Base-by-base conservation (phyloP, 2,888 invertebrate species). In the Oscheius myriophilus region DNA sequence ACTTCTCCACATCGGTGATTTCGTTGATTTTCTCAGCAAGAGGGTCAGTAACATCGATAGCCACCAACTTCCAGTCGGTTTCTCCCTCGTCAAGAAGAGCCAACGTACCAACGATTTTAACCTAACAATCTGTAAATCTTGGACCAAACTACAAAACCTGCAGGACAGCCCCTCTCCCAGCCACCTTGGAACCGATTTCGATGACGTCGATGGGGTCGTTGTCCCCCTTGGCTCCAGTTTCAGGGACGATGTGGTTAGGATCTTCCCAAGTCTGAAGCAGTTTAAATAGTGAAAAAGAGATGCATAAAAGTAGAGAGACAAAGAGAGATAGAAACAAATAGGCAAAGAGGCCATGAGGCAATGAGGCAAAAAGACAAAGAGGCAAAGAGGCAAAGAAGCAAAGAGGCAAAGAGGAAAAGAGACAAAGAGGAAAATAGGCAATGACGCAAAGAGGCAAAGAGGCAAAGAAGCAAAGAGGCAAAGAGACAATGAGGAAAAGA, bases 51-150 rank as follows among this genome's bases (percentile, higher is more conserved):
- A 92, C 91, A 90, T 96, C 95, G 79, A 99, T 93, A 33, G 92
- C 93, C 76, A 99, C 90, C 70, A 98, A 89, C 89, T 98, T 99
- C 98, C 98, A 99, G 89, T 99, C 98, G 41, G 98, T 98, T 90
- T 98, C 98, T 80, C 95, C 94, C 90, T 95, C 95, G 89, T 95
- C 95, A 86, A 98, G 93, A 73, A 98, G 91, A 73, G 96, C 97
- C 86, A 99, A 91, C 67, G 93, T 91, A 81, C 98, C 98, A 53
- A 99, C 90, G 58, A 95, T 90, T 89, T 96, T 95, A 1, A 96
- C 95, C 87, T 92, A 91, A 39, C 95, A 65, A 6, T 7, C 1
- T 6, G 9, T 33, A 33, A n/a, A 9, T 33, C 9, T 33, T 33
- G 33, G 9, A 6, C 3, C 3, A 33, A 33, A 59, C 6, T 43